These are phyloP conservation scores for Poecilia wingei DNA, from an alignment of 2,797 vertebrate species.

Conservation along the genomic window DNA sequence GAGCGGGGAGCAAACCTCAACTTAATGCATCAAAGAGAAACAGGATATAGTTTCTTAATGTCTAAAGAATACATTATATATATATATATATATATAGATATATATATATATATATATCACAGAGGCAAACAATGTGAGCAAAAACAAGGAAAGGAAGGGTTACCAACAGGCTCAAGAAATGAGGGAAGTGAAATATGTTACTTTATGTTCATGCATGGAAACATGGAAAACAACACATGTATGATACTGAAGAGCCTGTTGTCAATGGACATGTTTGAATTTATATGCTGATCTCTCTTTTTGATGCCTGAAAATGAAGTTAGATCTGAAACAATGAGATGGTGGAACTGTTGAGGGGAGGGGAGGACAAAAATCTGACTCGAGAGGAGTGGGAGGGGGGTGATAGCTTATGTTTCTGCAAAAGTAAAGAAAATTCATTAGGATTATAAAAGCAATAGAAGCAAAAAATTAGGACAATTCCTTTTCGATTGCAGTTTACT, in stretches of 20 bases:
- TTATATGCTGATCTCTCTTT: conserved; percentile 35
- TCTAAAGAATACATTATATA: no score
- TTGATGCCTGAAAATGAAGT: conserved; percentile 49
- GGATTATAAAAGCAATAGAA: not conserved
- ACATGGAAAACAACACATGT: conserved; percentile 43
- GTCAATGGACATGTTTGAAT: conserved; percentile 82
- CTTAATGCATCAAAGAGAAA: not conserved
- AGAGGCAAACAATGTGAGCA: conserved; percentile 22
- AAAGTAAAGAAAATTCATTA: conserved; percentile 10
- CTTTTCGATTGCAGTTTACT: not conserved
- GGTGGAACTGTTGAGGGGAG: conserved; percentile 65
- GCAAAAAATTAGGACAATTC: conserved; percentile 1
- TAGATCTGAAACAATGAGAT: conserved; percentile 69
- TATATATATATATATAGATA: no score
- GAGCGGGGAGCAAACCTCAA: not conserved
- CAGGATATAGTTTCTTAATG: not conserved
- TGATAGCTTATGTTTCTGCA: conserved; percentile 33
- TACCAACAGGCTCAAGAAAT: conserved; percentile 42
- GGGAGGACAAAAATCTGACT: conserved; percentile 58
- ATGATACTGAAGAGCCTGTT: conserved; percentile 73
- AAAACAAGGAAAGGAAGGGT: conserved; percentile 21
- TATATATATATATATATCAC: not conserved
- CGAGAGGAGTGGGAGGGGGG: conserved; percentile 35
- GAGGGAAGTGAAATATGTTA: conserved; percentile 33
- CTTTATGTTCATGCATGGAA: conserved; percentile 69